Conservation (phyloP, 92 coral and sea anemone species). For the Parazoanthus swiftii region DNA sequence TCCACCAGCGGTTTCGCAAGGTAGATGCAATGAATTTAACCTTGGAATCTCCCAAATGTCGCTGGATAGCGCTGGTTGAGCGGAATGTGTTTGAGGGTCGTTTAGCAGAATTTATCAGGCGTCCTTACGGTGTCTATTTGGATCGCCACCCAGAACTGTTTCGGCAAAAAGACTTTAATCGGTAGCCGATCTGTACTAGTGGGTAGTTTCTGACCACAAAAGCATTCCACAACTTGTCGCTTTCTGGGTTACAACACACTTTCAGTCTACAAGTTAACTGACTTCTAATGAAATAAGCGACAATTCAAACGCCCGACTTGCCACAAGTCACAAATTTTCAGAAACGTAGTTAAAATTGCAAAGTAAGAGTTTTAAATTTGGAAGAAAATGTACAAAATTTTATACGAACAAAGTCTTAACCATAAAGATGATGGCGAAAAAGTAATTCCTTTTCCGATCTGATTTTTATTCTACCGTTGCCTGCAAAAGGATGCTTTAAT, state of each 20-base stretch:
- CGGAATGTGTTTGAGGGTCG: conserved; percentile 7
- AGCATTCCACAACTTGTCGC: not conserved
- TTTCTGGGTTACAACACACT: not conserved
- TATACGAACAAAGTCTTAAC: no score
- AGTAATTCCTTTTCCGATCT: no score
- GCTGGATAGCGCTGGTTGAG: not conserved
- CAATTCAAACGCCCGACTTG: no score
- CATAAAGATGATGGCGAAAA: no score
- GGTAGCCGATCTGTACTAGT: not conserved
- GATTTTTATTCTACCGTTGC: not conserved
- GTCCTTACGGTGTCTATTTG: not conserved
- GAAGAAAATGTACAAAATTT: no score
- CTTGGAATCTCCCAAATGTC: conserved; percentile 9
- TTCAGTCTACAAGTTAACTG: not conserved
- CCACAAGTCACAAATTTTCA: no score
- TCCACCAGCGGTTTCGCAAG: conserved; percentile 6
- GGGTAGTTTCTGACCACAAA: not conserved
- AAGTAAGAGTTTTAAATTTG: no score
- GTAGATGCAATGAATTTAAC: conserved; percentile 23
- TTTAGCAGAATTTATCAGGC: not conserved
- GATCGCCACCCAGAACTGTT: conserved; percentile 26
- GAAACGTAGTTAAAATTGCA: no score
- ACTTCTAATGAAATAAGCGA: no score
- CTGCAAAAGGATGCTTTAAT: no score
- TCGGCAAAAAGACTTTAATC: not conserved